Evolutionary conservation across 2,797 vertebrate genomes (phyloP).

Genomic region (Orestias chungarensis): DNA sequence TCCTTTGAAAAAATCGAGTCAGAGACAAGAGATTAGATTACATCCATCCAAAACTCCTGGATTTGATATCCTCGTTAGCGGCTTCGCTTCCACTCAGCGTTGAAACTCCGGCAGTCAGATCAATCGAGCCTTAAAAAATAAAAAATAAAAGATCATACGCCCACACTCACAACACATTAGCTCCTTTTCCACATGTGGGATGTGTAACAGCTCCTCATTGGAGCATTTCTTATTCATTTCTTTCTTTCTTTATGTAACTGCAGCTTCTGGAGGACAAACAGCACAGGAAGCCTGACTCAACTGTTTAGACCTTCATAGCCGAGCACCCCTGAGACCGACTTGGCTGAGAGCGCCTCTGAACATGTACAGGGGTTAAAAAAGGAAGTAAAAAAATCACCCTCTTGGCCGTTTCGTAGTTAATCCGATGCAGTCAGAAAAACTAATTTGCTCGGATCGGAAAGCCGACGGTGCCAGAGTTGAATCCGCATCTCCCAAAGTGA

Average conservation of each 20-base stretch:
- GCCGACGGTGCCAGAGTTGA: neutral
- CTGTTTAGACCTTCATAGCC: conserved; percentile 39
- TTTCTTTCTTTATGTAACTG: conserved; percentile 57
- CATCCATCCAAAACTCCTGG: neutral
- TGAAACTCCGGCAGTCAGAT: conserved; percentile 30
- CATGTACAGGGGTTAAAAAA: conserved; percentile 39
- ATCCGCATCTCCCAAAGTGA: neutral
- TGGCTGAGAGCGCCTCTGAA: conserved; percentile 55
- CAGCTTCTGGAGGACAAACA: conserved; percentile 51
- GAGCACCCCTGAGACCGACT: conserved; percentile 39
- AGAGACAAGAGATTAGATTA: neutral
- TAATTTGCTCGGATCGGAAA: neutral
- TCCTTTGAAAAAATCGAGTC: conserved; percentile 82
- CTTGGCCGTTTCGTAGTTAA: neutral
- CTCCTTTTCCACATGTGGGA: conserved; percentile 66
- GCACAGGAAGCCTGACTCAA: conserved; percentile 60
- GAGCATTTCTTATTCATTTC: conserved; percentile 7
- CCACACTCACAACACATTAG: conserved; percentile 48
- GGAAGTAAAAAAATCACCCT: conserved; percentile 3
- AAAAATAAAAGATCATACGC: too few species aligned
- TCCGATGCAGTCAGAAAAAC: conserved; percentile 5
- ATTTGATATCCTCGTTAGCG: neutral
- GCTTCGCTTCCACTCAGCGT: conserved; percentile 28
- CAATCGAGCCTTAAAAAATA: conserved; percentile 50
- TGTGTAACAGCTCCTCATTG: conserved; percentile 55